phyloP scores from a whole-genome alignment of 2,113 vertebrate genomes.

The Dipodomys ordii region DNA sequence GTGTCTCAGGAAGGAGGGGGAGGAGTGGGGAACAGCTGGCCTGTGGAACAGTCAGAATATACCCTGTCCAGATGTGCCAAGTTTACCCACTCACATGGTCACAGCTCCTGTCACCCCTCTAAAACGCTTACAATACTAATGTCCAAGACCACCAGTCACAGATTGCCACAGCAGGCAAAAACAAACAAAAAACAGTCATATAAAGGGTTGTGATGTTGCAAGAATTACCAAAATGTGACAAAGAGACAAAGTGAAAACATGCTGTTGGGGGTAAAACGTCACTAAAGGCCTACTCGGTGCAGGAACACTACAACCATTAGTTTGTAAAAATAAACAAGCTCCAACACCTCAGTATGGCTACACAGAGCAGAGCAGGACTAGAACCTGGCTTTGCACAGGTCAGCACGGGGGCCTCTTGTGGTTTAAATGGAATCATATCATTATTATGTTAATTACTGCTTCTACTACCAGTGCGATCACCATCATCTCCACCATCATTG shows the following conservation, averaged over 20 bases:
- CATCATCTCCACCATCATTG: fast-evolving
- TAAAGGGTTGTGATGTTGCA: background rate
- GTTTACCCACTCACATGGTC: too few relatives aligned
- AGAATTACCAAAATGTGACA: background rate
- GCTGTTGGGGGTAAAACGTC: background rate
- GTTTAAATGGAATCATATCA: background rate
- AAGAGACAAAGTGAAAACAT: background rate
- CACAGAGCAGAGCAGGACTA: background rate
- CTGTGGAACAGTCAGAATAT: background rate
- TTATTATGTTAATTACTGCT: background rate
- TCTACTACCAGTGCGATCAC: background rate
- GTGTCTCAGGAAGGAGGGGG: background rate
- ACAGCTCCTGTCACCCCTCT: background rate
- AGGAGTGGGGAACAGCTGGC: background rate
- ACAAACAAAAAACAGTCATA: background rate
- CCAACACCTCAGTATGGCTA: background rate
- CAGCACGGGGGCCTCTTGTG: background rate
- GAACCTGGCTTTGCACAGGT: background rate
- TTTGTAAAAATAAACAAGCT: background rate
- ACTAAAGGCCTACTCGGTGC: too few relatives aligned
- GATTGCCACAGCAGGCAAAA: background rate
- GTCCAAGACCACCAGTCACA: background rate
- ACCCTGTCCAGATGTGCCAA: background rate
- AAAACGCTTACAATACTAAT: background rate
- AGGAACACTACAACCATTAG: background rate